Base-by-base conservation (phyloP, 2,888 invertebrate genomes). In the Drosophila putrida region DNA sequence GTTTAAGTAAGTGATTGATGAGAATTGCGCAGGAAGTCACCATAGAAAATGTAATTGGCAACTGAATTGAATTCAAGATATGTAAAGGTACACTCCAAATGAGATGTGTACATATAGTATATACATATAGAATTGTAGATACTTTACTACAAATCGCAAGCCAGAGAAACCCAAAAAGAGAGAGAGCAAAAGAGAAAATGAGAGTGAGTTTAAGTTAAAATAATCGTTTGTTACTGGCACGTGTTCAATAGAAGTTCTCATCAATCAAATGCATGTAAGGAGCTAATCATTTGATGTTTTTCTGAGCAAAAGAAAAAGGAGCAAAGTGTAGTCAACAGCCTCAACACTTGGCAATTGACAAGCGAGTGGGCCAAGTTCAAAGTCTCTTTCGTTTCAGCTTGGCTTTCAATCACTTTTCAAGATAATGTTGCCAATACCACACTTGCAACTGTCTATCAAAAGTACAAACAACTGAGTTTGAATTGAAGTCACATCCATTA, bases 281-380 rank as follows among this genome's bases (percentile, higher is more conserved):
- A 58, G 69, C 77, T 76, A 76, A 76, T 76, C 76, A 76, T 73
- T 77, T 73, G 76, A 60, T 63, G 74, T 71, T 62, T 46, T 15
- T n/a, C 13, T 38, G 33, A 58, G 55, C 59, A 13, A 27, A 33
- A 10, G 11, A 9, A 49, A 31, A 25, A 10, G 3, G 6, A 36
- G n/a, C 8, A 38, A 36, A 36, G 36, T 6, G 27, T 6, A 50
- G 35, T 33, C 43, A 65, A 39, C 31, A 31, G 58, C 47, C 57
- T 44, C 20, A 35, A 44, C 60, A 54, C 53, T 46, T 15, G 68
- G 20, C 39, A 47, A 47, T n/a, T 47, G 66, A 38, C 43, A 59
- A 38, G 10, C 57, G 57, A 9, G 39, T n/a, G n/a, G 38, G 59
- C 59, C 53, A 60, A 20, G 39, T 43, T 39, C 38, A 61, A 57